phyloP scores from a whole-genome alignment of 2,797 vertebrate genomes.

The Danio albolineatus region DNA sequence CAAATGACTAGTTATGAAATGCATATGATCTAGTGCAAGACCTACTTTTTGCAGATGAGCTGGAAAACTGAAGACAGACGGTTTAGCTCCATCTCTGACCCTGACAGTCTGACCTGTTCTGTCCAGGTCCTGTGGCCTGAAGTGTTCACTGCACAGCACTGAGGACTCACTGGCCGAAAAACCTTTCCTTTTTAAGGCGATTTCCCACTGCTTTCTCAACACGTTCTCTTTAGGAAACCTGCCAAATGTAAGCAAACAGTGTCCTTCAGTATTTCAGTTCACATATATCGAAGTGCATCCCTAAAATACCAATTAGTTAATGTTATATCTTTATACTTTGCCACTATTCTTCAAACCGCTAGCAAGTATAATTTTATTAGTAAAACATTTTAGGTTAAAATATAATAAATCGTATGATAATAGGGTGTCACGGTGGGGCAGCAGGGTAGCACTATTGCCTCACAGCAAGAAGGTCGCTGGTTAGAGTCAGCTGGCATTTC shows the following conservation, averaged over 20 bases:
- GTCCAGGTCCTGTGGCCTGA: conserved; percentile 54
- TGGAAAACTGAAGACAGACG: conserved; percentile 44
- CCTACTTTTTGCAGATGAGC: conserved; percentile 43
- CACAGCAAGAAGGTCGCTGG: no score
- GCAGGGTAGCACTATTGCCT: no score
- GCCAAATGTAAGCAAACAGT: conserved; percentile 14
- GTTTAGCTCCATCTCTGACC: conserved; percentile 51
- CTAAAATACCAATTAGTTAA: no score
- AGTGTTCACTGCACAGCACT: conserved; percentile 56
- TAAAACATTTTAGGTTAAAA: no score
- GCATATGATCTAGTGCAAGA: neutral
- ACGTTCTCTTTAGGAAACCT: conserved; percentile 56
- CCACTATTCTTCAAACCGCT: no score
- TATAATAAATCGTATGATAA: no score
- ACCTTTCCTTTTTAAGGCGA: conserved; percentile 20
- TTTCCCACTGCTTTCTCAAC: conserved; percentile 56
- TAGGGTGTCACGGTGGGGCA: no score
- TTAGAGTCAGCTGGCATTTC: no score
- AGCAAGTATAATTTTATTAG: no score
- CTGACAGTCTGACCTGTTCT: conserved; percentile 56
- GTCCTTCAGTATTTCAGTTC: no score
- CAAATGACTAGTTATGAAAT: neutral
- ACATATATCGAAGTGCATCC: no score
- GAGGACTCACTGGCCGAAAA: conserved; percentile 35
- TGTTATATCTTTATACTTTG: no score